Evolutionary conservation across 1,140 invertebrate species (phyloP).

Genomic region (Teleopsis dalmanni): DNA sequence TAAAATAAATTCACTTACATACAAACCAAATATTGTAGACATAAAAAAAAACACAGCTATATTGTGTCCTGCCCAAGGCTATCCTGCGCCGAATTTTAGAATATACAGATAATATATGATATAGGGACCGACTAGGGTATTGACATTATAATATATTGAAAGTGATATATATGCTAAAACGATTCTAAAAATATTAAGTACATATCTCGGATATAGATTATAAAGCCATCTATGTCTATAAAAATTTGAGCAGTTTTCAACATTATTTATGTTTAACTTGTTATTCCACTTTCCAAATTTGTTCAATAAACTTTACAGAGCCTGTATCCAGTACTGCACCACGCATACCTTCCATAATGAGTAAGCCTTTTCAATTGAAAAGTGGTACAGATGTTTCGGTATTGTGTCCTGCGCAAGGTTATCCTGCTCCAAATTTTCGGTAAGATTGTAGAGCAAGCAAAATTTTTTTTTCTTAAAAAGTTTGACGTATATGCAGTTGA

Average conservation of each 20-base stretch:
- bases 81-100: conserved; percentile 21
- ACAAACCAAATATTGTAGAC: conserved; percentile 13
- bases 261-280: not conserved
- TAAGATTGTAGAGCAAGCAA: too few relatives aligned
- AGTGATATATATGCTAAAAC: too few relatives aligned
- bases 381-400: conserved; percentile 17
- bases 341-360: conserved; percentile 39
- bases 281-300: not conserved
- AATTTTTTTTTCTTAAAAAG: too few relatives aligned
- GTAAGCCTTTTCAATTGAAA: conserved; percentile 12
- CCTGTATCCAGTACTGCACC: conserved; percentile 48
- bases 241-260: conserved; percentile 11
- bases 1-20: conserved; percentile 38
- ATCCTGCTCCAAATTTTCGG: conserved; percentile 13
- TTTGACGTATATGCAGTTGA: too few relatives aligned
- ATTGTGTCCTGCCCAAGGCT: conserved; percentile 32
- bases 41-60: conserved; percentile 16
- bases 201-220: too few relatives aligned
- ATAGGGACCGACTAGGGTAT: too few relatives aligned
- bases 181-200: too few relatives aligned
- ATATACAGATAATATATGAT: too few relatives aligned
- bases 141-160: too few relatives aligned
- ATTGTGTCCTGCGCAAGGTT: conserved; percentile 14
- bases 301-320: conserved; percentile 31
- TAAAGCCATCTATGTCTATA: too few relatives aligned